phyloP scores from a whole-genome alignment of 1,140 invertebrate species.

The Hycleus phaleratus region DNA sequence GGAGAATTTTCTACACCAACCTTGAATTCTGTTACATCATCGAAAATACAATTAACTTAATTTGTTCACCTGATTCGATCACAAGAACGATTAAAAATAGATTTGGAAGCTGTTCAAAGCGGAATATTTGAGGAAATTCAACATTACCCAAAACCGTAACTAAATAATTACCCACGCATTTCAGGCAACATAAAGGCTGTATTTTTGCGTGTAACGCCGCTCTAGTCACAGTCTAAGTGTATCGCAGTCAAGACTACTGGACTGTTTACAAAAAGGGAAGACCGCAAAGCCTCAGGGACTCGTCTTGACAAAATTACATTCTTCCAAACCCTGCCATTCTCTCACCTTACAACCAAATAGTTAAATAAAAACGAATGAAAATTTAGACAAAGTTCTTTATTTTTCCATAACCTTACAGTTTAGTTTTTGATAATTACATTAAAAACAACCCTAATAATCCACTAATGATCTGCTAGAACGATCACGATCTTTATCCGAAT shows the following conservation, averaged over 20 bases:
- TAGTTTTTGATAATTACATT: background rate
- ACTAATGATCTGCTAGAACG: conserved; percentile 22
- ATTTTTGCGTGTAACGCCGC: too few relatives aligned
- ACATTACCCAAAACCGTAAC: too few relatives aligned
- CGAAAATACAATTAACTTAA: too few relatives aligned
- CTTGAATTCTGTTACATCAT: too few relatives aligned
- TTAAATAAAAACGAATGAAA: background rate
- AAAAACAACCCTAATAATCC: conserved; percentile 20
- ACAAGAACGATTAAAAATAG: too few relatives aligned
- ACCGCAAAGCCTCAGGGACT: conserved; percentile 36
- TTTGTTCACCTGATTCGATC: too few relatives aligned
- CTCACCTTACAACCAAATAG: background rate
- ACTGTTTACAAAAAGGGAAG: conserved; percentile 39
- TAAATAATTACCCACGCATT: too few relatives aligned
- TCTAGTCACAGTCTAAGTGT: conserved; percentile 11
- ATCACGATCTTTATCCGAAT: conserved; percentile 2
- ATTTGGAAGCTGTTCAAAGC: too few relatives aligned
- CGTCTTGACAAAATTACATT: conserved; percentile 42
- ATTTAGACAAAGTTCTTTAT: background rate
- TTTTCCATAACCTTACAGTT: background rate
- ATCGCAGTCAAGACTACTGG: conserved; percentile 19
- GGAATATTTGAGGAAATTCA: too few relatives aligned
- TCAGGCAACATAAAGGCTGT: too few relatives aligned
- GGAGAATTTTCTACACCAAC: too few relatives aligned
- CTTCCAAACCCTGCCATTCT: conserved; percentile 33